phyloP scores from a whole-genome alignment of 1,140 invertebrate species.

The Anadara kagoshimensis region DNA sequence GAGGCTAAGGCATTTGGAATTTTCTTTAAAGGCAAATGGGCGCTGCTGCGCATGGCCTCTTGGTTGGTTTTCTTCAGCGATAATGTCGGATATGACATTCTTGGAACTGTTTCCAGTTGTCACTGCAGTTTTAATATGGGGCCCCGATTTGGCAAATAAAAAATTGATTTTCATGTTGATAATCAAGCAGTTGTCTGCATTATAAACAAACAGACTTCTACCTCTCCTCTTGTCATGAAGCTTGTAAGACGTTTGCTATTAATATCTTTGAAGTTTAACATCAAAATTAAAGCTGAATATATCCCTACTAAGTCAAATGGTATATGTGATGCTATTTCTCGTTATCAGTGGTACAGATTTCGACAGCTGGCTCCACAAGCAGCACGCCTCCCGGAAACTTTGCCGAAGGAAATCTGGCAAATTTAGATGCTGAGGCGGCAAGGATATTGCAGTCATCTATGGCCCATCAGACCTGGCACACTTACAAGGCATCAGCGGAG shows the following conservation, averaged over 20 bases:
- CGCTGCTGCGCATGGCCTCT: not conserved
- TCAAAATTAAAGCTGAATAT: slow-evolving; percentile 12
- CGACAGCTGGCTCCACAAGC: too few species aligned
- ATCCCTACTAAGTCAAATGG: not conserved
- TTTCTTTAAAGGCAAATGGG: not conserved
- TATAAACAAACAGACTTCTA: slow-evolving; percentile 17
- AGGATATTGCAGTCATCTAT: too few species aligned
- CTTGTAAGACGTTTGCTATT: too few species aligned
- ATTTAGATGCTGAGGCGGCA: too few species aligned
- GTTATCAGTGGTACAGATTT: too few species aligned
- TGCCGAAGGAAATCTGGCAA: too few species aligned
- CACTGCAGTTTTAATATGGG: slow-evolving; percentile 4
- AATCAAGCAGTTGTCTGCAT: slow-evolving; percentile 19
- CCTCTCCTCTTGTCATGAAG: slow-evolving; percentile 13
- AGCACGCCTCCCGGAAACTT: too few species aligned
- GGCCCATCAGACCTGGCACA: too few species aligned
- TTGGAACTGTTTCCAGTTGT: slow-evolving; percentile 10
- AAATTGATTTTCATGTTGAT: slow-evolving; percentile 20
- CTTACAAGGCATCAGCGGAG: too few species aligned
- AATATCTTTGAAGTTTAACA: slow-evolving; percentile 1
- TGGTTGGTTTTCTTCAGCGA: not conserved
- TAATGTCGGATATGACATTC: not conserved
- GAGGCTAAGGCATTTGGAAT: not conserved
- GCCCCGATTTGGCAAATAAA: not conserved
- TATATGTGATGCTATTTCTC: too few species aligned